A percentile compares a stretch with the other conserved stretches of the same genome.
Evolutionary conservation across 2,113 vertebrate species (phyloP).

Genomic region (Campylomormyrus numenius): DNA sequence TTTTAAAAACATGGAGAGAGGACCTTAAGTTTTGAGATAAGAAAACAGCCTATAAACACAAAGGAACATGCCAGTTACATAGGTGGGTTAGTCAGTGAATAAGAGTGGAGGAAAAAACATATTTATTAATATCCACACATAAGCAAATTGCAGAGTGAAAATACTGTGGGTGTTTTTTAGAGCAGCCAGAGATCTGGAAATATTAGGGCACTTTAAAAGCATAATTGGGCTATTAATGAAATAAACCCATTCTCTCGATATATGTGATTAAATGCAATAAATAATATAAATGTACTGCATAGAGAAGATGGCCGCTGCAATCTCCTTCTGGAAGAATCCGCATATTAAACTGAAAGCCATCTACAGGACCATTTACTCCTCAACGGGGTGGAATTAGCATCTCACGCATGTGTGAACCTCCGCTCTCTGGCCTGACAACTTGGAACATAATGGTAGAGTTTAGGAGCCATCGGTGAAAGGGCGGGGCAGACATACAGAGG

Average conservation of each 20-base stretch:
- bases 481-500: not conserved
- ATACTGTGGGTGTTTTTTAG: not conserved
- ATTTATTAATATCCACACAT: not conserved
- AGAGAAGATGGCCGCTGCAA: not conserved
- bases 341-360: not conserved
- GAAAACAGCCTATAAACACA: not conserved
- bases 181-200: not conserved
- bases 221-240: not conserved
- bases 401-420: not conserved
- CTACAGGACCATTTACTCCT: not conserved
- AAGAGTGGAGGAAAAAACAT: not conserved
- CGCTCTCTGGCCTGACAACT: not conserved
- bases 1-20: not conserved
- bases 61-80: not conserved
- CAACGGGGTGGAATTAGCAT: not conserved
- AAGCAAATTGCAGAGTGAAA: not conserved
- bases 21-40: not conserved
- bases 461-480: not conserved
- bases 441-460: not conserved
- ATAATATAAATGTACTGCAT: not conserved
- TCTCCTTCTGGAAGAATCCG: not conserved
- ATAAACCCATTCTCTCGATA: not conserved
- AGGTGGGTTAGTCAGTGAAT: not conserved
- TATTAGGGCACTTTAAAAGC: not conserved
- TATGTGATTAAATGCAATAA: not conserved